phyloP scores from a whole-genome alignment of 2,113 vertebrate genomes.

The Marmota monax region DNA sequence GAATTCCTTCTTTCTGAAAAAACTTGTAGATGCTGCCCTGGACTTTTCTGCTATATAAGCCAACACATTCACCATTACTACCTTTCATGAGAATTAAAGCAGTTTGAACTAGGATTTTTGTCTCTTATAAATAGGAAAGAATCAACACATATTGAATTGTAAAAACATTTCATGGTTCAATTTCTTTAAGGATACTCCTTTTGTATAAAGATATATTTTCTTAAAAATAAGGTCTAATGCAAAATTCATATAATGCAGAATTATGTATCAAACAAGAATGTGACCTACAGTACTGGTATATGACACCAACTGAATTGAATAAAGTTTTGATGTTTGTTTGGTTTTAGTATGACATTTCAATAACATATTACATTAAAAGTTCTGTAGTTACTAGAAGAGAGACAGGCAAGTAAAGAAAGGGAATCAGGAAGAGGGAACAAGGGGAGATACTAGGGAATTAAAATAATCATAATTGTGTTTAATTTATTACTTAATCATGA shows the following conservation, averaged over 20 bases:
- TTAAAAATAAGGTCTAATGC: neutral
- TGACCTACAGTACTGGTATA: neutral
- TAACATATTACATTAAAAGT: neutral
- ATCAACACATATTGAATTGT: neutral
- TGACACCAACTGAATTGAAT: neutral
- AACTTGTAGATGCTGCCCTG: neutral
- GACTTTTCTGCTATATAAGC: neutral
- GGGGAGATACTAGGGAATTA: no score
- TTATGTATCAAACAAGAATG: neutral
- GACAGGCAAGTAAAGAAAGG: no score
- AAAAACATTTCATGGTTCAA: neutral
- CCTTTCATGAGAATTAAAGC: conserved; percentile 1
- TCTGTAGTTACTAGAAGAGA: no score
- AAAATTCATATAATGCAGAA: neutral
- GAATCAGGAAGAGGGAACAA: no score
- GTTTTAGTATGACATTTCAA: neutral
- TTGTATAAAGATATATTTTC: neutral
- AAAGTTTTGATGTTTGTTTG: neutral
- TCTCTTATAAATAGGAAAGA: neutral
- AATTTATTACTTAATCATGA: neutral
- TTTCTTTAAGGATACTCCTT: neutral
- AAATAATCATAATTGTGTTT: neutral
- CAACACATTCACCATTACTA: neutral
- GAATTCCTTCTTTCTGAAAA: neutral
- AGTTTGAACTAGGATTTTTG: neutral